Conservation (phyloP, 2,797 vertebrate species). For the Pipistrellus kuhlii region DNA sequence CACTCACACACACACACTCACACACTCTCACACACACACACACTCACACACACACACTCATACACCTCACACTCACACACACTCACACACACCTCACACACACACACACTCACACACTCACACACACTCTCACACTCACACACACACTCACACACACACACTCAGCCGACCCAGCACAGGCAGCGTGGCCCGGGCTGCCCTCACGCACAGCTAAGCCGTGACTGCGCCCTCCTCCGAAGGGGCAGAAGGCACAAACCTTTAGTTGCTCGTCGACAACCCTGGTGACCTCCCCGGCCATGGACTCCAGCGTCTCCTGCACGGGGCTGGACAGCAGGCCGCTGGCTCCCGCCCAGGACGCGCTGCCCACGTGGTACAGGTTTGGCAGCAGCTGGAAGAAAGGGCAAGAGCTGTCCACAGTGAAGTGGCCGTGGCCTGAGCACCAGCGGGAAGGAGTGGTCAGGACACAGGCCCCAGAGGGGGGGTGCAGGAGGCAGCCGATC, state of each 20-base stretch:
- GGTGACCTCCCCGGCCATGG: conserved; percentile 97
- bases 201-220: background rate
- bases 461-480: too few relatives aligned
- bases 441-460: background rate
- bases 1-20: too few relatives aligned
- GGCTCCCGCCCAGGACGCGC: conserved; percentile 91
- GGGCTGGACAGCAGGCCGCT: conserved; percentile 91
- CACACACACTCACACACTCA: background rate
- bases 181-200: background rate
- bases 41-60: background rate
- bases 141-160: background rate
- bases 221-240: background rate
- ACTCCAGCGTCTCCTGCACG: conserved; percentile 97
- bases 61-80: too few relatives aligned
- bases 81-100: too few relatives aligned
- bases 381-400: conserved; percentile 91
- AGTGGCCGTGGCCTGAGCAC: background rate
- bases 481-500: too few relatives aligned
- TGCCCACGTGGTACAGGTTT: conserved; percentile 95
- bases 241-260: conserved; percentile 89
- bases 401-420: background rate
- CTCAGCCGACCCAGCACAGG: background rate
- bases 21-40: too few relatives aligned
- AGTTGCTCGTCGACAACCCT: conserved; percentile 96
- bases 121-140: too few relatives aligned